phyloP scores from a whole-genome alignment of 2,888 invertebrate species.

The Biston stratarius region DNA sequence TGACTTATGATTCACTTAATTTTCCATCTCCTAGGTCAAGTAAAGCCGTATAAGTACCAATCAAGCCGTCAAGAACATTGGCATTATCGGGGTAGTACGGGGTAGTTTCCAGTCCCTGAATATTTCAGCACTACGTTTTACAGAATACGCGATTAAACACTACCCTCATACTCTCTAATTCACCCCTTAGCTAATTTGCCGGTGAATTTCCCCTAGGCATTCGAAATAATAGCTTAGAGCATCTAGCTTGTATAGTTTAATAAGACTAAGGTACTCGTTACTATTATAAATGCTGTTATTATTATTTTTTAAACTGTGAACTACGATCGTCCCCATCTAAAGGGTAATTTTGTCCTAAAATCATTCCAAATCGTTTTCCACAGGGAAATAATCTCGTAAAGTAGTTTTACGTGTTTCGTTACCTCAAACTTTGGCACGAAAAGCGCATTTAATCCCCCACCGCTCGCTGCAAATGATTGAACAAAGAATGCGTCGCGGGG shows the following conservation, averaged over 20 bases:
- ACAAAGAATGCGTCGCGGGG: constrained; percentile 33
- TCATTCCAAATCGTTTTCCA: not conserved
- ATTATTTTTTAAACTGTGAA: constrained; percentile 23
- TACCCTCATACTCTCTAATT: constrained; percentile 30
- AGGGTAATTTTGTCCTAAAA: not conserved
- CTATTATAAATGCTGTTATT: constrained; percentile 28
- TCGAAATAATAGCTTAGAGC: constrained; percentile 27
- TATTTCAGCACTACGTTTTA: constrained; percentile 43
- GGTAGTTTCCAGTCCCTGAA: constrained; percentile 33
- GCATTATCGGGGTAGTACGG: constrained; percentile 26
- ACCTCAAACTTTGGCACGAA: constrained; percentile 39
- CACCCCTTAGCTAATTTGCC: constrained; percentile 34
- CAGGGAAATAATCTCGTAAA: constrained; percentile 6
- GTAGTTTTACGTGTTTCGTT: constrained; percentile 25
- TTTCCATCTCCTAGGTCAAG: constrained; percentile 28
- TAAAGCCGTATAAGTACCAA: constrained; percentile 26
- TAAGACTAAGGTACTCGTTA: constrained; percentile 8
- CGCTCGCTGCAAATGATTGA: constrained; percentile 38
- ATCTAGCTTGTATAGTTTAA: constrained; percentile 16
- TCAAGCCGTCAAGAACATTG: constrained; percentile 29
- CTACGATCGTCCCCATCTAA: not conserved
- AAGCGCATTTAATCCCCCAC: constrained; percentile 45
- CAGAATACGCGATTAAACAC: constrained; percentile 38
- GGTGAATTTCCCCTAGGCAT: constrained; percentile 39
- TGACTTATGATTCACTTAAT: constrained; percentile 10